Conservation (phyloP, 2,888 invertebrate species). For the Fragum fragum region DNA sequence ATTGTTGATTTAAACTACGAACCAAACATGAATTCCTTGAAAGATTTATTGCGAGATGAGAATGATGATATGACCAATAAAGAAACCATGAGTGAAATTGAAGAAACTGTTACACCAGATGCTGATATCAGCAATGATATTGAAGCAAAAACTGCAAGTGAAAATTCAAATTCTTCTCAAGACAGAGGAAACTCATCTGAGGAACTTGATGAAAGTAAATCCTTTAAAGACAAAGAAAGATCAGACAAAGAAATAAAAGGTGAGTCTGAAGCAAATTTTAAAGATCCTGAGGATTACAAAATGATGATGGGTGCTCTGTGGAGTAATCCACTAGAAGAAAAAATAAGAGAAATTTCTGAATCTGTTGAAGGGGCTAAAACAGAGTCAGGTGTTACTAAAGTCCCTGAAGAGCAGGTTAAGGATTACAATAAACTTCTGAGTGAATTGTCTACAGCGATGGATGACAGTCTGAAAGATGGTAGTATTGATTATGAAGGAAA, state of each 20-base stretch:
- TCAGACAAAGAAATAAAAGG: too few relatives aligned
- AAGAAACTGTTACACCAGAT: background rate
- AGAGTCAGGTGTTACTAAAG: background rate
- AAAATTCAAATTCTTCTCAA: too few relatives aligned
- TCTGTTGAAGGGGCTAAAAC: background rate
- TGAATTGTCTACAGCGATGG: constrained; percentile 6
- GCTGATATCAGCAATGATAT: too few relatives aligned
- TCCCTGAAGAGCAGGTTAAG: background rate
- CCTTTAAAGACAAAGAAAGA: too few relatives aligned
- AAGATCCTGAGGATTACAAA: too few relatives aligned
- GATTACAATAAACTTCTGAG: constrained; percentile 12
- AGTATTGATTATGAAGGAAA: constrained; percentile 7
- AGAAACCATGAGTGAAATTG: background rate
- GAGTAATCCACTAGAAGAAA: background rate
- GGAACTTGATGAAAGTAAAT: too few relatives aligned
- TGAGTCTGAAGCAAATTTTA: too few relatives aligned
- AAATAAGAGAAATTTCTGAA: constrained; percentile 12
- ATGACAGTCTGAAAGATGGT: background rate
- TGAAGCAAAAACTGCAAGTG: too few relatives aligned
- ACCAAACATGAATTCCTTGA: background rate
- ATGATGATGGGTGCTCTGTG: constrained; percentile 9
- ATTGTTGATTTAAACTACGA: background rate
- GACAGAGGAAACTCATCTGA: too few relatives aligned
- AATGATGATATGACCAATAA: background rate
- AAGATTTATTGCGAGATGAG: background rate